Evolutionary conservation across 2,888 invertebrate genomes (phyloP), one percentile per base, ranked within the genome.

Genomic region (Temnothorax ravouxi): DNA sequence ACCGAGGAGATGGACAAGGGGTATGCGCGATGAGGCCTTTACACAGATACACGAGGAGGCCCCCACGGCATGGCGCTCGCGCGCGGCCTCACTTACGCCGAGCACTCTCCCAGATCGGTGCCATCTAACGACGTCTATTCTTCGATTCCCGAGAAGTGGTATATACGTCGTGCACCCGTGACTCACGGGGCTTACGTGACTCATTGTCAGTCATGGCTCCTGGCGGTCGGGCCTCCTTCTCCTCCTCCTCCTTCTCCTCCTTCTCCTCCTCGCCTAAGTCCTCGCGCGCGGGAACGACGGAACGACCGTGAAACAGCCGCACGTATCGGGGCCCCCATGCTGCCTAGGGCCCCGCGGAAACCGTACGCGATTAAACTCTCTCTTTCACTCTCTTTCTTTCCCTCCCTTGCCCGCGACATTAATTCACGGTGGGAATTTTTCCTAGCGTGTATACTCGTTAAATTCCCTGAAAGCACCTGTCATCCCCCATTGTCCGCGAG

Each of bases 171-270:
- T 76, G 80, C 62, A 89, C 87, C 86, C 87, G 91, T 91, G 91
- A 91, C 88, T 91, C 91, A 91, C 84, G 89, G 88, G 87, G 87
- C 86, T 89, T 89, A 89, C 84, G 86, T 91, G 91, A 87, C 88
- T 89, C 64, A 80, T 81, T 81, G 82, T 87, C 87, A 91, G 89
- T 91, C 91, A 88, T 86, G 86, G 83, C 67, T 80, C 66, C 9
- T 54, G 66, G 21, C 71, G 29, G 44, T 71, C 72, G 25, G 34
- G 9, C 61, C 64, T 25, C 25, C 25, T 25, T 1, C 25, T 52
- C n/a, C 38, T 83, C 56, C 13, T 66, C 3, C 44, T 66, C 8
- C 29, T 34, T 34, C 34, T 25, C 21, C 21, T 54, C 38, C 38
- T 62, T n/a, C 47, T 69, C 61, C 15, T 67, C 47, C 21, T 44